Conservation (phyloP, 2,888 invertebrate genomes). For the Lasioglossum vierecki region DNA sequence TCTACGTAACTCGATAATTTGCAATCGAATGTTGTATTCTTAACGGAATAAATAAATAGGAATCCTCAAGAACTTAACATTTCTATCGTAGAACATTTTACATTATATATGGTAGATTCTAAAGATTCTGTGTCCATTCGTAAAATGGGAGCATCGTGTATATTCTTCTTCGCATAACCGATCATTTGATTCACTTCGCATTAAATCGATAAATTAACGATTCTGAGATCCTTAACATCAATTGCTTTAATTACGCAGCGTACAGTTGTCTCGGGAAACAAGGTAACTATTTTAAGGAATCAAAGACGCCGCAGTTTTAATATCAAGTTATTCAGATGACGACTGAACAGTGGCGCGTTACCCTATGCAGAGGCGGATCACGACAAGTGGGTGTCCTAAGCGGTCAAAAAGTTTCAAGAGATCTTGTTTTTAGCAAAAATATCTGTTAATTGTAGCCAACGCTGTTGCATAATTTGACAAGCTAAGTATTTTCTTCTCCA, state of each 20-base stretch:
- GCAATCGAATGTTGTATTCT: neutral
- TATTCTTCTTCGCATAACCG: conserved; percentile 32
- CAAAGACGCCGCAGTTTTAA: neutral
- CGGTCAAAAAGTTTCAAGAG: too few species aligned
- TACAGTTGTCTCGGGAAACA: neutral
- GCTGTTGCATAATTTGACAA: too few species aligned
- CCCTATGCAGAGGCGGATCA: too few species aligned
- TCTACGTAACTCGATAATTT: too few species aligned
- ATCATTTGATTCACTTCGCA: conserved; percentile 35
- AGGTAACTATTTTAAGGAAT: neutral
- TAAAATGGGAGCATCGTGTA: conserved; percentile 18
- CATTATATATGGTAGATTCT: neutral
- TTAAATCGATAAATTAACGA: conserved; percentile 42
- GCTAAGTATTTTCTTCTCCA: too few species aligned
- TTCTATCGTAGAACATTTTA: neutral
- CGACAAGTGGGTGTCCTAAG: too few species aligned
- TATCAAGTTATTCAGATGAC: too few species aligned
- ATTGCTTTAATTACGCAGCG: conserved; percentile 38
- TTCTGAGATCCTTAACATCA: conserved; percentile 64
- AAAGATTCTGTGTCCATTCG: conserved; percentile 18
- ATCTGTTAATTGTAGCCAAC: too few species aligned
- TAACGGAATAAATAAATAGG: neutral
- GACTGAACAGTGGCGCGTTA: too few species aligned
- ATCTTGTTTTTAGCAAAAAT: too few species aligned
- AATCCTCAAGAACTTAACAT: neutral